A percentile compares a stretch with the other conserved stretches of the same genome.
Conservation (phyloP, 2,797 vertebrate genomes). For the Manis crassicaudata region DNA sequence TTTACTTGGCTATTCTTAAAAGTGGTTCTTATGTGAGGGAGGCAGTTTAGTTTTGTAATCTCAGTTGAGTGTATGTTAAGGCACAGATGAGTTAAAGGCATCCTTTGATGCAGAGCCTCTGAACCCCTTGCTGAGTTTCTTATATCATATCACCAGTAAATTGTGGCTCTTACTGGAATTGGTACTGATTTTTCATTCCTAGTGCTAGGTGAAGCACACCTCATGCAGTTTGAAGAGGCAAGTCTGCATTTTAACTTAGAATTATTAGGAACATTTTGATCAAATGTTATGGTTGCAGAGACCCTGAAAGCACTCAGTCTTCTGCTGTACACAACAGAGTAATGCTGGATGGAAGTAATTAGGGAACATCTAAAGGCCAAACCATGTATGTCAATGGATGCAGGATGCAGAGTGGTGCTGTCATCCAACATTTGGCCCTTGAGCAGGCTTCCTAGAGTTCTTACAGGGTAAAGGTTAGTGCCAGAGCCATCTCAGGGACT, state of each 20-base stretch:
- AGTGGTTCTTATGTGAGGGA: not conserved
- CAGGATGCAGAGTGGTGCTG: not conserved
- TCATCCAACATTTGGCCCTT: not conserved
- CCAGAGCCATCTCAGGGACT: not conserved
- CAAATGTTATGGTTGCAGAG: not conserved
- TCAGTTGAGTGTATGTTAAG: not conserved
- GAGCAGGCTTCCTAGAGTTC: not conserved
- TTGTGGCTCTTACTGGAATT: not conserved
- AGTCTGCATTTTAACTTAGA: not conserved
- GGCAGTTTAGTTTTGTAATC: constrained; percentile 22
- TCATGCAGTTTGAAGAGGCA: not conserved
- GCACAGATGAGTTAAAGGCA: not conserved
- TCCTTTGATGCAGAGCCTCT: not conserved
- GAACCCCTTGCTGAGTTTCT: constrained; percentile 1
- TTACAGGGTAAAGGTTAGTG: not conserved
- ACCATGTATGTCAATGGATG: not conserved
- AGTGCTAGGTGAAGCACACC: not conserved
- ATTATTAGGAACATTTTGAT: not conserved
- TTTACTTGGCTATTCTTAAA: constrained; percentile 12
- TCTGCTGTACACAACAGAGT: not conserved
- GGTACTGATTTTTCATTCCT: not conserved
- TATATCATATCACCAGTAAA: not conserved
- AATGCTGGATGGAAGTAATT: not conserved
- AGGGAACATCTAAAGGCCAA: not conserved
- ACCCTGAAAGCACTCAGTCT: not conserved